A percentile compares a stretch with the other conserved stretches of the same genome.
Evolutionary conservation across 1,140 invertebrate species (phyloP).

Genomic region (Tetramorium parvispinum): DNA sequence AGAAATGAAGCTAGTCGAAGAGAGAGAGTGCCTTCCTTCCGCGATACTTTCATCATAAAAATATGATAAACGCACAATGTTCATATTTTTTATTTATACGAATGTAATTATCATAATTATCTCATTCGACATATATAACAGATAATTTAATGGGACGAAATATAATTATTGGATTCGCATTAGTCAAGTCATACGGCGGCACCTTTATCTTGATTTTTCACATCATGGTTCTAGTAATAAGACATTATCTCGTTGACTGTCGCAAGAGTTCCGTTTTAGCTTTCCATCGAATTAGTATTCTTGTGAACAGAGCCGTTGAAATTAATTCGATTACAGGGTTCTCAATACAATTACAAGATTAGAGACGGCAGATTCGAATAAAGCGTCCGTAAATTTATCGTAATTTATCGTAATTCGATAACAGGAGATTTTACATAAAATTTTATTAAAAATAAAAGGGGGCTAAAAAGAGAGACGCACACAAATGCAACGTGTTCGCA

Average conservation of each 20-base stretch:
- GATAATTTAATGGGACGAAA: neutral
- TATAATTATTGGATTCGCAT: constrained; percentile 9
- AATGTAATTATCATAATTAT: constrained; percentile 16
- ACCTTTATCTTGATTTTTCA: constrained; percentile 35
- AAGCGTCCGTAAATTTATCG: neutral
- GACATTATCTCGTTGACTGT: constrained; percentile 27
- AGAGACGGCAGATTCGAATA: constrained; percentile 29
- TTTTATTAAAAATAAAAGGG: neutral
- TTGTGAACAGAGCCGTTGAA: neutral
- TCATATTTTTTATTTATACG: neutral
- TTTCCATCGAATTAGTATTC: constrained; percentile 31
- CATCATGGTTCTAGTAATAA: neutral
- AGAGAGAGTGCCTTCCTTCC: neutral
- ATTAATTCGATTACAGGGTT: constrained; percentile 45
- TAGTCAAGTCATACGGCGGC: neutral
- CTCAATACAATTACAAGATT: constrained; percentile 31
- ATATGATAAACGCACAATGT: neutral
- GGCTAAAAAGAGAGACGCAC: neutral
- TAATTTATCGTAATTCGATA: neutral
- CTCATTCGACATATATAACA: neutral
- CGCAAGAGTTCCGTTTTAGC: neutral
- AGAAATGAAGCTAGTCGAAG: constrained; percentile 29
- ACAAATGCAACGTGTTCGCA: neutral
- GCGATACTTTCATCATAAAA: constrained; percentile 17
- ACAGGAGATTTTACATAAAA: neutral